Base-by-base conservation (phyloP, 2,113 vertebrate species). In the Corynorhinus townsendii region DNA sequence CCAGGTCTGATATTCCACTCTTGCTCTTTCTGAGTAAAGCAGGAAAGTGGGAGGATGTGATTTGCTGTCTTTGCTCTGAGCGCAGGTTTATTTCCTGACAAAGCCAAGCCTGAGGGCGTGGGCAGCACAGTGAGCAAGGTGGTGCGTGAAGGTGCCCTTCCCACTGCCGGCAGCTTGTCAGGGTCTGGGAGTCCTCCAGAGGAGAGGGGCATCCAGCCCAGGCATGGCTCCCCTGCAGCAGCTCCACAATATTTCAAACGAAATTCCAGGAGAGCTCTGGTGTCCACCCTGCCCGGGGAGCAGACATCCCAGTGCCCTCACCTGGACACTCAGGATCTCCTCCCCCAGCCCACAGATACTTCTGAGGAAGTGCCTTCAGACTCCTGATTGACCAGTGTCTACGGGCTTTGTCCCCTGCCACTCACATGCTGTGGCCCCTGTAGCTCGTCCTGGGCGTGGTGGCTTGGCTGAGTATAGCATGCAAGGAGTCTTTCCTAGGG, bases 21-120 rank as follows among this genome's bases (percentile, higher is more conserved):
- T 49, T 49, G 49, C 49, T 49, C 49, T n/a, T 71, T 87, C 77
- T 40, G 14, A 76, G 73, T 17, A 75, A 80, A 89, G 87, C 96
- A 80, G 75, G 59, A 93, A 96, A 96, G 93, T 7, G 93, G 86
- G 96, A 93, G 96, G 35, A 89, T 82, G 87, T 69, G 16, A 75
- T 73, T 82, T 76, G 80, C 90, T 96, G 43, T 30, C 72, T 89
- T 73, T 93, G 75, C 62, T 49, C 83, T 1, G 90, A 95, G 82
- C 17, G 24, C 38, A 47, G 82, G 59, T 93, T 96, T 96, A 85
- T 96, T 81, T 96, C 96, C 91, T 91, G 26, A 95, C 96, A 94
- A 97, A 56, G 54, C 6, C 52, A 54, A 90, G 86, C 69, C 64
- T 19, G 77, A 56, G 93, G n/a, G 17, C 7, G 7, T 10, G n/a